These are phyloP conservation scores for Diploscapter pachys DNA, from an alignment of 1,140 invertebrate species.

Conservation along the genomic window DNA sequence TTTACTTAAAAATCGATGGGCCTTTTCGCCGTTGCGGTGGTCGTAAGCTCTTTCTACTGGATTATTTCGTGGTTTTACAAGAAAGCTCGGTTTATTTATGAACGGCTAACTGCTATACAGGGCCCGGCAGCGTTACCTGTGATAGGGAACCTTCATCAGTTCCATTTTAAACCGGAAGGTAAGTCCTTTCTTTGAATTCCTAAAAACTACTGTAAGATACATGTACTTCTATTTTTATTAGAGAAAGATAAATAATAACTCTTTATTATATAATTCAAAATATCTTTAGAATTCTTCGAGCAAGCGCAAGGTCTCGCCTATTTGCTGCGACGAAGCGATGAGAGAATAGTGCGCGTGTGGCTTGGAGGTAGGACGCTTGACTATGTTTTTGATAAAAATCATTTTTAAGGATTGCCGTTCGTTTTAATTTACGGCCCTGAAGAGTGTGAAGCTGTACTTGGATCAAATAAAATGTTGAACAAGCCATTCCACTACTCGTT, in stretches of 20 bases:
- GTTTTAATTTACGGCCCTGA: conserved; percentile 61
- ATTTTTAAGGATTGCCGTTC: conserved; percentile 42
- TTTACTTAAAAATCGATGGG: too few relatives aligned
- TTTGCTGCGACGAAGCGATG: conserved; percentile 47
- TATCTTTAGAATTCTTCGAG: conserved; percentile 57
- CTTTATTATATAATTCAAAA: conserved; percentile 16
- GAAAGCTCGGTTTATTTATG: conserved; percentile 29
- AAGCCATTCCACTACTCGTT: conserved; percentile 74
- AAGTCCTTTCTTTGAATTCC: background rate
- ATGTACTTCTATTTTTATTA: too few relatives aligned
- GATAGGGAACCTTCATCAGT: conserved; percentile 56
- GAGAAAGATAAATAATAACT: background rate
- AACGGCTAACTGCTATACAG: conserved; percentile 39
- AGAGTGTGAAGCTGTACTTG: conserved; percentile 68
- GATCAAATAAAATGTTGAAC: conserved; percentile 73
- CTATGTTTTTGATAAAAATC: background rate
- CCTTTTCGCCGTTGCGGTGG: too few relatives aligned
- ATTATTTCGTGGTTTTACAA: conserved; percentile 6
- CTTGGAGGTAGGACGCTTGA: conserved; percentile 35
- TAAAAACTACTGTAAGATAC: too few relatives aligned
- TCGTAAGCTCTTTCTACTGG: background rate
- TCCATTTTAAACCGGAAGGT: conserved; percentile 54
- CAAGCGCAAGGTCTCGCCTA: conserved; percentile 57
- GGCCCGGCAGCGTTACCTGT: conserved; percentile 51
- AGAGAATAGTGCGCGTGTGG: conserved; percentile 51